Base-by-base conservation (phyloP, 2,797 vertebrate genomes). In the Remorina albescens region DNA sequence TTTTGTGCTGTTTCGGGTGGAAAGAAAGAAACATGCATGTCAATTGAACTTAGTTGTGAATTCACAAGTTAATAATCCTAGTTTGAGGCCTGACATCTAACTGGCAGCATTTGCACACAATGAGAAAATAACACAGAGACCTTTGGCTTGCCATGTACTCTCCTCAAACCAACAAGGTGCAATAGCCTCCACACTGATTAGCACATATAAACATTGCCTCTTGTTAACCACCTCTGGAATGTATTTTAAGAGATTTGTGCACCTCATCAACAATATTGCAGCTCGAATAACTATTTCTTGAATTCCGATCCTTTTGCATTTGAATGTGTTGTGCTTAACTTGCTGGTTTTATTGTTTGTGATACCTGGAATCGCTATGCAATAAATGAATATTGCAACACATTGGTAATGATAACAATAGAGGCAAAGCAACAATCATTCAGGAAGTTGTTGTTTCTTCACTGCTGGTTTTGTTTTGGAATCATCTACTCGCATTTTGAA, bases 11-110 rank as follows among this genome's bases (percentile, higher is more conserved):
- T 47, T 6, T 74, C 56, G 12, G 32, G 47, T 51, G 23, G 21
- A 23, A 25, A 28, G 41, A 39, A 18, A 37, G 21, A 53, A 25
- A 36, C 39, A 0, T n/a, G 18, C 41, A 15, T n/a, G 1, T 23
- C 19, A n/a, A 34, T 63, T 70, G 19, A 64, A 19, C 8, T 53
- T 11, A 19, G 26, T 18, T 13, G 9, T 11, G 32, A 59, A 46
- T 46, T 57, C 26, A 36, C 59, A 15, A 23, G 62, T 62, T 65
- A 59, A 36, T 47, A 64, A 42, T 70, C 53, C 50, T 18, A 30
- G 60, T 53, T 69, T 63, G 44, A 73, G 74, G 74, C 51, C 71
- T 55, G 63, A 47, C 63, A 81, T 62, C 55, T 76, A 71, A 75
- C 55, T 51, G 44, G 51, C 65, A 41, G 58, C 63, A 60, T 68